phyloP scores from a whole-genome alignment of 1,140 invertebrate genomes.

The Diorhabda carinulata region DNA sequence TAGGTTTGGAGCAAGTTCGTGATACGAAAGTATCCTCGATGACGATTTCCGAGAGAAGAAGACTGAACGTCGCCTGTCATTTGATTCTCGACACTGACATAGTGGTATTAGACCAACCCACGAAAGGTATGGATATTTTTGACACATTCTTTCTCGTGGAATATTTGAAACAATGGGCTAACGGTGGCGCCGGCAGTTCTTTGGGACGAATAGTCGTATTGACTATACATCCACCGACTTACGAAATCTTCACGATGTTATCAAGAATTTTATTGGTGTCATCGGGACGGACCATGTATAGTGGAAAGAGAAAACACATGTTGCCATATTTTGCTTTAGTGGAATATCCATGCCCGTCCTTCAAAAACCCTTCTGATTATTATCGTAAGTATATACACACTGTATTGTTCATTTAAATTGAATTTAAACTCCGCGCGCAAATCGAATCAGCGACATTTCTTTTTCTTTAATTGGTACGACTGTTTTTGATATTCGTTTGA shows the following conservation, averaged over 20 bases:
- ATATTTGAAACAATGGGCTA: slow-evolving; percentile 89
- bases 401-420: background rate
- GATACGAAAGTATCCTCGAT: slow-evolving; percentile 73
- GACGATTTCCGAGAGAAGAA: slow-evolving; percentile 79
- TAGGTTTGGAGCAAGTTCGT: slow-evolving; percentile 80
- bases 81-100: slow-evolving; percentile 80
- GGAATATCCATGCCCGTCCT: slow-evolving; percentile 91
- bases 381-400: slow-evolving; percentile 67
- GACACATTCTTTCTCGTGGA: slow-evolving; percentile 94
- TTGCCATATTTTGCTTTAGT: slow-evolving; percentile 89
- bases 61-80: slow-evolving; percentile 84
- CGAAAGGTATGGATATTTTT: slow-evolving; percentile 91
- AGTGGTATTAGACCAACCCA: slow-evolving; percentile 82
- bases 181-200: slow-evolving; percentile 56
- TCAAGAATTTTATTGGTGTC: slow-evolving; percentile 82
- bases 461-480: no score
- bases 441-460: no score
- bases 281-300: slow-evolving; percentile 85
- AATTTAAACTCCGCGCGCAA: background rate
- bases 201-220: slow-evolving; percentile 77
- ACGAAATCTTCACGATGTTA: slow-evolving; percentile 94
- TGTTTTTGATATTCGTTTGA: no score
- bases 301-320: slow-evolving; percentile 82
- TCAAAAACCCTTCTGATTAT: slow-evolving; percentile 95
- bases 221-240: slow-evolving; percentile 89